Evolutionary conservation across 2,888 invertebrate genomes (phyloP), one percentile per base, ranked within the genome.

Genomic region (Acanthosepion pharaonis): DNA sequence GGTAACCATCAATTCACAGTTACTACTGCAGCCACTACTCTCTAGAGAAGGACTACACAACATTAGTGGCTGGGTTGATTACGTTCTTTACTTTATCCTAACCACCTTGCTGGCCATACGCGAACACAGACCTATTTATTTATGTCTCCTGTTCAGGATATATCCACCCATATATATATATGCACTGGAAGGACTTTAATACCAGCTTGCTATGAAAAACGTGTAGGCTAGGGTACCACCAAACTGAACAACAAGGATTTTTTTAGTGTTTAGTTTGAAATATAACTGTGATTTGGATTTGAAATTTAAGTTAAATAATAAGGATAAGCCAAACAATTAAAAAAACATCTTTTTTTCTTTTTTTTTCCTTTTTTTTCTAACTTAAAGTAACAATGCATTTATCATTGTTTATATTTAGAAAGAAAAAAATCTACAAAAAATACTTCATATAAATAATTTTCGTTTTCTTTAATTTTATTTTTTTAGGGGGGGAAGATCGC

Each of bases 31-130:
- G 78, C 78, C 78, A 78, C 78, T 78, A 33, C n/a, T n/a, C 78
- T 78, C n/a, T 78, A 9, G 78, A 9, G 78, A n/a, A 78, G 78
- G 78, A 78, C 78, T 78, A 59, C 23, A 59, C 59, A 59, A 59
- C 59, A 25, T 59, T 3, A 59, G 59, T 59, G 20, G 59, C 59
- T 59, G 59, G 59, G 59, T 59, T 59, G 59, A 59, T 5, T 59
- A 78, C n/a, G 78, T 78, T 33, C 78, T n/a, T 78, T n/a, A n/a
- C 78, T 33, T n/a, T 78, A 78, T 78, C n/a, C 78, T 78, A 78
- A 78, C n/a, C 78, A n/a, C n/a, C 78, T 78, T 78, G 78, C 78
- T 78, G 78, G 78, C 78, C 78, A 78, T 78, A 78, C 78, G 78
- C n/a, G 78, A 78, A 78, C 11, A 33, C 78, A 78, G n/a, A 9